Evolutionary conservation across 2,797 vertebrate species (phyloP), one percentile per base, ranked within the genome.

Genomic region (Microctenopoma stevenorrisi): DNA sequence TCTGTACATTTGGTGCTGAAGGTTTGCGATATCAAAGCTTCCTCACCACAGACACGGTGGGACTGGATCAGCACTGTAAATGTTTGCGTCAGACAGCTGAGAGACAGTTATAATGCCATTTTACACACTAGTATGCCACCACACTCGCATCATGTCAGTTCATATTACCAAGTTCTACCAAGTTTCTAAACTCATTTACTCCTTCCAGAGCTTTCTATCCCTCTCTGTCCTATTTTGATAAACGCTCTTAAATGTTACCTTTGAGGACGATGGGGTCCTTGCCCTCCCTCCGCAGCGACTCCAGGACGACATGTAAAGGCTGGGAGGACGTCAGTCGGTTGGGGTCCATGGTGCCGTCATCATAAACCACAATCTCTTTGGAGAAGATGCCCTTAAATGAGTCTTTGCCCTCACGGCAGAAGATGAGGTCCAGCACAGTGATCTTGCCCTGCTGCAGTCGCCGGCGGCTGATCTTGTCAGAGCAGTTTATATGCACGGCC

Each of bases 351-450:
- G 97, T 99, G 90, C 93, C 96, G 83, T 99, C 98, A 30, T 99
- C 98, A 79, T 99, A 99, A 90, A 99, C 96, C 88, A 99, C 94
- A 2, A 99, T 97, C 92, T 99, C 98, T 96, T 97, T 98, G 94
- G 97, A 98, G 93, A 98, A 99, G 91, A 99, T 96, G 92, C 96
- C 97, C 92, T 96, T 96, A 86, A 96, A 97, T 64, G 97, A 96
- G 93, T 98, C 97, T 89, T 97, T 97, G 93, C 95, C 96, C 90
- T 98, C 94, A 13, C 95, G 93, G 89, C 97, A 97, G 85, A 97
- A 99, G 91, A 99, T 96, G 92, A 99, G 95, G 93, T 99, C 98
- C 90, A 99, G 91, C 78, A 99, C 97, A 0, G 98, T 98, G 93
- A 99, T 97, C 90, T 98, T 99, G 90, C 98, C 98, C 89, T 99